Base-by-base conservation (phyloP, 2,888 invertebrate species). In the Harpagoxenus sublaevis region DNA sequence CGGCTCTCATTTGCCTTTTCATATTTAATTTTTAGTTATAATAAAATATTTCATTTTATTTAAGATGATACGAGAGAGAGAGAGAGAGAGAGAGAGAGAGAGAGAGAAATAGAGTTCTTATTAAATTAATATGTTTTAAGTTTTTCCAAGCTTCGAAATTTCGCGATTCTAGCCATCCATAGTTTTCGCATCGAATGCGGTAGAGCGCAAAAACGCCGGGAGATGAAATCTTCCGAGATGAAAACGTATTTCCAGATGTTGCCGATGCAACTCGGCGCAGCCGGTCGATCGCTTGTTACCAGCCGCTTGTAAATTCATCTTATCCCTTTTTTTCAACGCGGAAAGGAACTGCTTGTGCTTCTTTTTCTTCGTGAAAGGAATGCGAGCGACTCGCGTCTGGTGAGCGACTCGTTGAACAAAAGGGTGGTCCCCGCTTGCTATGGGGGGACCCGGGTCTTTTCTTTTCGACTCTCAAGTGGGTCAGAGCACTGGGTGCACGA, bases 331-430 rank as follows among this genome's bases (percentile, higher is more conserved):
- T 85, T 84, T 79, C 68, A 57, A 66, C 60, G 42, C 70, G 51
- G 86, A 81, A 70, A 39, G 75, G 74, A 62, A 51, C 63, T 77
- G 28, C n/a, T 42, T 45, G 75, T 23, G 66, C 84, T 86, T 87
- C 84, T 84, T 85, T 83, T 81, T 83, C 87, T 84, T 86, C 57
- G 71, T 68, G 73, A 83, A 81, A 89, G 89, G 92, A 92, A 91
- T 91, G 91, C 92, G 88, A 15, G 35, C 75, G 65, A 77, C 75
- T 65, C 48, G 48, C 23, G 51, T 88, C 84, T 66, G 45, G 23
- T 28, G 65, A 65, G 18, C 75, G 75, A 77, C 62, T 77, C 51
- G 51, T 53, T 86, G 90, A 89, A 91, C 89, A 90, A 91, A 88
- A 62, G 86, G 87, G 86, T 68, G 84, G 84, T 84, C 74, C 87